Percentiles rank a stretch among this genome's conserved stretches.
Evolutionary conservation across 1,140 invertebrate genomes (phyloP).

Genomic region (Rhyacophila brunnea): DNA sequence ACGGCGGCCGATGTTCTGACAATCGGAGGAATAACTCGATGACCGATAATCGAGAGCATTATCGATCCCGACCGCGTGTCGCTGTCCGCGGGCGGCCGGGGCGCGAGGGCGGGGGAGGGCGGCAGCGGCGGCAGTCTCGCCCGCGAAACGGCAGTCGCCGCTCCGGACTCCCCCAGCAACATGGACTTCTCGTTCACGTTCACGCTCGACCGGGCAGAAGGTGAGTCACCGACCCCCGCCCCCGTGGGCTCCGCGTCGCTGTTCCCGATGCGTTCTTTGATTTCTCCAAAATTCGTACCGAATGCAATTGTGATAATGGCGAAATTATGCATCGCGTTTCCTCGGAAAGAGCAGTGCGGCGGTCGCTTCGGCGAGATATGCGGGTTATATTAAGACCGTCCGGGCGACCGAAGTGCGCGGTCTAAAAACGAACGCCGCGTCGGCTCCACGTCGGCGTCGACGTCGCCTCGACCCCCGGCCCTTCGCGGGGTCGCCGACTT

Average conservation of each 20-base stretch:
- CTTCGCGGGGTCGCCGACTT: no score
- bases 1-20: no score
- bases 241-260: background rate
- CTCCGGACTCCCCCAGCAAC: slow-evolving; percentile 3
- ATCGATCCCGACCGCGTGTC: slow-evolving; percentile 13
- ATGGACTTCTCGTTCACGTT: slow-evolving; percentile 20
- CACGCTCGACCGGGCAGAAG: slow-evolving; percentile 18
- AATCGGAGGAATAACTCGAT: slow-evolving; percentile 20
- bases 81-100: slow-evolving; percentile 35
- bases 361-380: background rate
- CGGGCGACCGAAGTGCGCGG: slow-evolving; percentile 10
- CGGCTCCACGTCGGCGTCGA: no score
- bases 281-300: no score
- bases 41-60: no score
- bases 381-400: slow-evolving; percentile 24
- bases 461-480: no score
- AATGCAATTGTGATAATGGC: no score
- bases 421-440: background rate
- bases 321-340: no score
- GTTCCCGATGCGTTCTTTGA: background rate
- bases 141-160: slow-evolving; percentile 15
- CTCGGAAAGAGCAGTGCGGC: no score
- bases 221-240: slow-evolving; percentile 1
- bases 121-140: slow-evolving; percentile 20
- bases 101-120: slow-evolving; percentile 35